Conservation (phyloP, 1,140 invertebrate species). For the Psilanteris sp. region DNA sequence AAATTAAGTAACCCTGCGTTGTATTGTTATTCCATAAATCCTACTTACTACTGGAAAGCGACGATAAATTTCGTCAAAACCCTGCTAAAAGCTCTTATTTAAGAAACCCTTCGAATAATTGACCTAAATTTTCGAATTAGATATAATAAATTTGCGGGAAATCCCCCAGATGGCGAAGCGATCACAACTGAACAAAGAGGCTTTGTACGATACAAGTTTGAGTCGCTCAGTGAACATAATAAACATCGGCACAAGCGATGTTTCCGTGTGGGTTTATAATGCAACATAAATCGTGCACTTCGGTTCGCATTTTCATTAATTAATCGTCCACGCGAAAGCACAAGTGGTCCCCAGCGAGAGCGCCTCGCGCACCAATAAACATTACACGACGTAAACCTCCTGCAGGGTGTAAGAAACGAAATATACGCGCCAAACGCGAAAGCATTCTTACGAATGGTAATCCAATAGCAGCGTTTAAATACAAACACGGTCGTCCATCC, state of each 20-base stretch:
- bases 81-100: background rate
- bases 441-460: slow-evolving; percentile 16
- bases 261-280: slow-evolving; percentile 36
- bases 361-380: slow-evolving; percentile 28
- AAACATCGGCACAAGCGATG: slow-evolving; percentile 34
- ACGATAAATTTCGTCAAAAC: no score
- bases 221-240: slow-evolving; percentile 34
- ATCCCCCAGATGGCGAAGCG: slow-evolving; percentile 11
- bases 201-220: slow-evolving; percentile 31
- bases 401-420: background rate
- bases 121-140: background rate
- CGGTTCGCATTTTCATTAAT: slow-evolving; percentile 51
- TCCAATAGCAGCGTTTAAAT: no score
- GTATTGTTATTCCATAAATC: no score
- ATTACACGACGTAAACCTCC: slow-evolving; percentile 20
- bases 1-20: no score
- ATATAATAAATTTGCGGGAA: slow-evolving; percentile 4
- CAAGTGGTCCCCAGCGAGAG: slow-evolving; percentile 35
- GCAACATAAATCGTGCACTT: slow-evolving; percentile 54
- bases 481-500: no score
- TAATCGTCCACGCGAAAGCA: slow-evolving; percentile 47
- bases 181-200: slow-evolving; percentile 25
- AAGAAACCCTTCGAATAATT: background rate
- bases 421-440: slow-evolving; percentile 3
- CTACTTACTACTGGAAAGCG: no score